phyloP scores from a whole-genome alignment of 1,140 invertebrate species.

The Hycleus cichorii region DNA sequence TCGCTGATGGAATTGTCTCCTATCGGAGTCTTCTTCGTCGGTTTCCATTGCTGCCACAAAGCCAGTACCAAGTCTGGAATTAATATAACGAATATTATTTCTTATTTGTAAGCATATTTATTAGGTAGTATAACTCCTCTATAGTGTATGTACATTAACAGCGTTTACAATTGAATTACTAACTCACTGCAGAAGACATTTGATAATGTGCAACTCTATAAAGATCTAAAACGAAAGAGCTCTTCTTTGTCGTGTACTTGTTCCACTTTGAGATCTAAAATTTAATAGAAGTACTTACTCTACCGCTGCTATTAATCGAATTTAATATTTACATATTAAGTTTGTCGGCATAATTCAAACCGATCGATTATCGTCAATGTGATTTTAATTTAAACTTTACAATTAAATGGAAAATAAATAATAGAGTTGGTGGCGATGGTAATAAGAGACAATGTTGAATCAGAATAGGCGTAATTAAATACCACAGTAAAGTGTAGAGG shows the following conservation, averaged over 20 bases:
- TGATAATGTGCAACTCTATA: too few species aligned
- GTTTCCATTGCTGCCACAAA: conserved; percentile 26
- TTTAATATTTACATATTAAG: too few species aligned
- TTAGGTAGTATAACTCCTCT: not conserved
- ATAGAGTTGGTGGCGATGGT: conserved; percentile 9
- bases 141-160: too few species aligned
- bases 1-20: conserved; percentile 1
- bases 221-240: too few species aligned
- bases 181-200: not conserved
- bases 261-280: too few species aligned
- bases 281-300: too few species aligned
- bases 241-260: too few species aligned
- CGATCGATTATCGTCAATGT: not conserved
- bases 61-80: conserved; percentile 13
- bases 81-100: not conserved
- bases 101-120: not conserved
- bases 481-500: conserved; percentile 16
- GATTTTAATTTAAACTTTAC: not conserved
- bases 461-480: conserved; percentile 19
- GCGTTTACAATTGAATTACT: not conserved
- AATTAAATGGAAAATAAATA: conserved; percentile 1
- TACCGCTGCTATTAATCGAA: too few species aligned
- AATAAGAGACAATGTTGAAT: conserved; percentile 12
- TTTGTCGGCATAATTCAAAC: too few species aligned
- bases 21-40: conserved; percentile 33